These are phyloP conservation scores for Rattus norvegicus DNA, from an alignment of 2,113 vertebrate species.

Conservation along the genomic window GRCr8 NC_086023.1:50625001-50625500, in stretches of 20 bases:
- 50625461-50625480: constrained; percentile 33
- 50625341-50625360: neutral
- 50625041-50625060: neutral
- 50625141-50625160: neutral
- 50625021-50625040: neutral
- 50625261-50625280: neutral
- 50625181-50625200: no score
- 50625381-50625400: constrained; percentile 43
- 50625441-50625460: constrained; percentile 30
- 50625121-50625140: neutral
- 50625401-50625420: constrained; percentile 5
- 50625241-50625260: neutral
- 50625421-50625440: constrained; percentile 25
- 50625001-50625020: neutral
- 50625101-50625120: neutral
- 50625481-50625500: constrained; percentile 33
- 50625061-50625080: neutral
- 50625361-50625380: neutral
- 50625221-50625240: neutral
- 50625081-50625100: neutral
- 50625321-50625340: neutral
- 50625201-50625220: neutral
- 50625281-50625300: no score
- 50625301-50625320: no score
- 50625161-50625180: no score